These are phyloP conservation scores for Neogale vison DNA, from an alignment of 2,113 vertebrate genomes.

Conservation along the genomic window DNA sequence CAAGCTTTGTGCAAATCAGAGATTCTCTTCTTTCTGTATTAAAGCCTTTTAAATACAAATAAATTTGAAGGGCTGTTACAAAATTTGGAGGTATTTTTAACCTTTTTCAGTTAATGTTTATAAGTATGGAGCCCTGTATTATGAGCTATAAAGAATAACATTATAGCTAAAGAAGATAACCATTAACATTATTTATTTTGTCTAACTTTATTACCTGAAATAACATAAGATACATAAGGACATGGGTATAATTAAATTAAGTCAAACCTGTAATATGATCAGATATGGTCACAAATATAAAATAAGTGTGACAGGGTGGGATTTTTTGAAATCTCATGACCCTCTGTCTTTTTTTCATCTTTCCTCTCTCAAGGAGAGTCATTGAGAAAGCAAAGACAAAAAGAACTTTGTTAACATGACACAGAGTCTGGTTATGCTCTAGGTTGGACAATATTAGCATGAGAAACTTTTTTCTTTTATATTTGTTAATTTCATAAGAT, in stretches of 20 bases:
- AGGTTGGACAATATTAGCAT: background rate
- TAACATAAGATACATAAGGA: background rate
- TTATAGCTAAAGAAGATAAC: background rate
- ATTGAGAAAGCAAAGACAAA: background rate
- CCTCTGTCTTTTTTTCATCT: background rate
- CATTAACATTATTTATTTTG: constrained; percentile 25
- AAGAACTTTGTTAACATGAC: background rate
- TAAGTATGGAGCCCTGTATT: background rate
- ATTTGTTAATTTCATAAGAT: background rate
- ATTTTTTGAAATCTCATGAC: background rate
- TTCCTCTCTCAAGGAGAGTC: background rate
- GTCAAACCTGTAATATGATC: background rate
- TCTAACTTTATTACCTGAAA: constrained; percentile 22
- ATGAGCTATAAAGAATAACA: background rate
- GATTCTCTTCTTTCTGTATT: background rate
- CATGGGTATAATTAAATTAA: background rate
- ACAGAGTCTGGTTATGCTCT: background rate
- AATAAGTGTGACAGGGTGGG: background rate
- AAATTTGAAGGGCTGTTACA: background rate
- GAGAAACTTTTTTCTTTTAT: background rate
- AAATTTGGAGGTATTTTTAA: background rate
- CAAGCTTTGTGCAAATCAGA: background rate
- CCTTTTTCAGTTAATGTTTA: background rate
- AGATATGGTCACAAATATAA: background rate
- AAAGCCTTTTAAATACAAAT: background rate